Evolutionary conservation across 2,797 vertebrate genomes (phyloP).

Genomic region (Cryptoblepharus egeriae): DNA sequence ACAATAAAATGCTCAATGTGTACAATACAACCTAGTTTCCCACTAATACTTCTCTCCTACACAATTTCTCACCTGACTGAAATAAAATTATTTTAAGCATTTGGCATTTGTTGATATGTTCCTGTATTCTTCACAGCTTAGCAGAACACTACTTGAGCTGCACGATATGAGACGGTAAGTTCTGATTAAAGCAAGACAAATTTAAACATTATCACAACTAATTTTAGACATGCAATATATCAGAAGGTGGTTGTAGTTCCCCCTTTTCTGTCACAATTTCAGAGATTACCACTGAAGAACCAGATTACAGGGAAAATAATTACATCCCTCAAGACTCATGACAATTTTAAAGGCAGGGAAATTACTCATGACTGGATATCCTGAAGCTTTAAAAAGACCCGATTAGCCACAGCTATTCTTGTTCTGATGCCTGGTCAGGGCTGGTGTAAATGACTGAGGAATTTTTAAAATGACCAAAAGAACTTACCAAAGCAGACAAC

Average conservation of each 20-base stretch:
- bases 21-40: constrained; percentile 53
- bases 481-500: constrained; percentile 60
- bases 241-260: not conserved
- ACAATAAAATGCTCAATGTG: constrained; percentile 56
- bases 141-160: constrained; percentile 22
- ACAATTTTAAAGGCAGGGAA: constrained; percentile 21
- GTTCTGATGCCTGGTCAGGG: not conserved
- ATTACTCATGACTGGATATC: not conserved
- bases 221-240: not conserved
- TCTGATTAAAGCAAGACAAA: not conserved
- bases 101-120: constrained; percentile 40
- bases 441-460: not conserved
- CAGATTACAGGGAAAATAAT: not conserved
- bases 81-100: constrained; percentile 46
- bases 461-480: constrained; percentile 38
- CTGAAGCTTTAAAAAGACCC: constrained; percentile 29
- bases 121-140: not conserved
- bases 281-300: not conserved
- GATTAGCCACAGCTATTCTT: constrained; percentile 3
- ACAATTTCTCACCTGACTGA: constrained; percentile 49
- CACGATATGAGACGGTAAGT: not conserved
- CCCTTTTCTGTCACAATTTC: not conserved
- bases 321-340: constrained; percentile 20
- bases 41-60: constrained; percentile 43
- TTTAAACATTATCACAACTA: not conserved